phyloP scores from a whole-genome alignment of 1,140 invertebrate species.

The Vollenhovia emeryi region DNA sequence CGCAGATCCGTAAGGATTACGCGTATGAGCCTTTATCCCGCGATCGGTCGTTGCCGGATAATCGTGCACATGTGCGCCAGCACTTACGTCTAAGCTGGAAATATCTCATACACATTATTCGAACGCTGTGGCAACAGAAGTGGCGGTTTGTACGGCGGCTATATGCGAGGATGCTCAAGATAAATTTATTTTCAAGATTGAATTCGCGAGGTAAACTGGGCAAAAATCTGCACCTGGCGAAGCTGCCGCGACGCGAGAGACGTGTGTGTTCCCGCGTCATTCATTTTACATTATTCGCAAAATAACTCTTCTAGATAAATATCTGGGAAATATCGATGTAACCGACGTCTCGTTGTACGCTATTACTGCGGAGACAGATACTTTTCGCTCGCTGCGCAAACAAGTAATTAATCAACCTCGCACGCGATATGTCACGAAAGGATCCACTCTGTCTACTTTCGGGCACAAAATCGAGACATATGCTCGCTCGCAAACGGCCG shows the following conservation, averaged over 20 bases:
- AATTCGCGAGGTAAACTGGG: constrained; percentile 9
- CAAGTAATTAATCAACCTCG: constrained; percentile 63
- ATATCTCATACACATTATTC: constrained; percentile 56
- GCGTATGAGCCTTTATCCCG: constrained; percentile 64
- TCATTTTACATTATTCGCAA: background rate
- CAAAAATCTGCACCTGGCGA: background rate
- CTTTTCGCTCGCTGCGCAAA: background rate
- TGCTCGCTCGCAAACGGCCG: constrained; percentile 54
- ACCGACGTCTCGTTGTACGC: too few relatives aligned
- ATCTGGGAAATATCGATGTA: background rate
- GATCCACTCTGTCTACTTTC: constrained; percentile 57
- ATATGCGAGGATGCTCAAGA: constrained; percentile 30
- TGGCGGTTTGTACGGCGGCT: constrained; percentile 11
- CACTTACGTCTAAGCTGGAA: constrained; percentile 62
- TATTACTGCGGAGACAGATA: too few relatives aligned
- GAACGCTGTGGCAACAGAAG: constrained; percentile 22
- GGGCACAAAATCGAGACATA: constrained; percentile 60
- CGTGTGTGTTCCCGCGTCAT: background rate
- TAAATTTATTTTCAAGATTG: constrained; percentile 57
- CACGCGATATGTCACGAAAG: constrained; percentile 50
- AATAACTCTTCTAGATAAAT: background rate
- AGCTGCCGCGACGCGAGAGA: background rate
- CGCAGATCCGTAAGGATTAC: constrained; percentile 75
- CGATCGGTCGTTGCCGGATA: constrained; percentile 39
- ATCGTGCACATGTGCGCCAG: constrained; percentile 62